phyloP scores from a whole-genome alignment of 2,797 vertebrate genomes.

The Loris lydekkerianus region DNA sequence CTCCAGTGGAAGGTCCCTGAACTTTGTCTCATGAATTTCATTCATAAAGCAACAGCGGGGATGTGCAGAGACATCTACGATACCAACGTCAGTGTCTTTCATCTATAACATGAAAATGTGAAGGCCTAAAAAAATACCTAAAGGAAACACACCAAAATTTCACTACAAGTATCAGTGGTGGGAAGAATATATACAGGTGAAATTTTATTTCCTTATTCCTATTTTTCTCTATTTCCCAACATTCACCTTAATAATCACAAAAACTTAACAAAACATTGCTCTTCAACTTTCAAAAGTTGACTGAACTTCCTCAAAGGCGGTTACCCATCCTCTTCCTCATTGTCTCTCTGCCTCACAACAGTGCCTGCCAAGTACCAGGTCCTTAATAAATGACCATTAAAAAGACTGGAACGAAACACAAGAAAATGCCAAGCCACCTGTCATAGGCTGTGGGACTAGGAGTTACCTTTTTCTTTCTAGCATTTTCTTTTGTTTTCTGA shows the following conservation, averaged over 20 bases:
- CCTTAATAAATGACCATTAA: background rate
- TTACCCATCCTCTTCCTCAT: background rate
- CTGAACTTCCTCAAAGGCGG: background rate
- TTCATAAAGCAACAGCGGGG: background rate
- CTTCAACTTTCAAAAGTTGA: background rate
- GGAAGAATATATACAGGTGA: rapidly evolving
- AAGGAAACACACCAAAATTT: background rate
- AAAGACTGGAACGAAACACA: background rate
- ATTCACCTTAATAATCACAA: background rate
- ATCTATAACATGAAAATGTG: background rate
- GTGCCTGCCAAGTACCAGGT: background rate
- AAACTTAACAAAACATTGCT: background rate
- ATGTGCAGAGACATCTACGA: rapidly evolving
- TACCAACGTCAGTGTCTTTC: background rate
- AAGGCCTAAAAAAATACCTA: background rate
- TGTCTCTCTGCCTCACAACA: background rate
- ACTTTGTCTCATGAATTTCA: background rate
- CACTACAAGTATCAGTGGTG: background rate
- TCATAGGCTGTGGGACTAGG: background rate
- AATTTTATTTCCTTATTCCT: background rate
- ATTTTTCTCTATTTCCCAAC: background rate
- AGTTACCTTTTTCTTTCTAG: background rate
- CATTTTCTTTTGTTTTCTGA: background rate
- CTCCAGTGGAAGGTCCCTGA: background rate
- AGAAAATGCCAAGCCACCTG: background rate